Conservation (phyloP, 2,113 vertebrate species). For the Genyomyrus donnyi region DNA sequence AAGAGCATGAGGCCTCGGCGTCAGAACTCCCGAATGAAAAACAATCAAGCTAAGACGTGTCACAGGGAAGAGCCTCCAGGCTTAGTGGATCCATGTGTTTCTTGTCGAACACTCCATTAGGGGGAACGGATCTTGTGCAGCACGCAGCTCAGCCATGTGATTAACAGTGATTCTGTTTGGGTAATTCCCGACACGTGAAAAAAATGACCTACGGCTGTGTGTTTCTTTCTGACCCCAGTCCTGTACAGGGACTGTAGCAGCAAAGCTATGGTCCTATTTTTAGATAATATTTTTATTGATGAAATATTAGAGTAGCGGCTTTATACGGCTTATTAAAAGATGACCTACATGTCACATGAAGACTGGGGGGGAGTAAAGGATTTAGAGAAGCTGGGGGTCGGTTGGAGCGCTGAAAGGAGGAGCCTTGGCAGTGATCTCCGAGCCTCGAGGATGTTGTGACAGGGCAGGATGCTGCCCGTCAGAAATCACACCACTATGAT, state of each 20-base stretch:
- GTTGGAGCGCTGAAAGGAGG: neutral
- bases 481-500: slow-evolving; percentile 8
- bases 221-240: neutral
- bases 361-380: neutral
- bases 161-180: neutral
- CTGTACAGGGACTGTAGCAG: no score
- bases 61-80: neutral
- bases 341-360: neutral
- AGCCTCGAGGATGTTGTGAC: neutral
- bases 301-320: neutral
- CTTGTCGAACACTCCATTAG: neutral
- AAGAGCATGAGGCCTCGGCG: slow-evolving; percentile 7
- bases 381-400: neutral
- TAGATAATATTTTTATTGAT: neutral
- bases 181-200: neutral
- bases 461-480: neutral
- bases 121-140: neutral
- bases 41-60: neutral
- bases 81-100: neutral
- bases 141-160: neutral
- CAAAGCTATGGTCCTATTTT: neutral
- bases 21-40: neutral
- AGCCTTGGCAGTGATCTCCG: neutral
- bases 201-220: neutral
- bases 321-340: neutral